These are phyloP conservation scores for Axea sp. DNA, from an alignment of 2,888 invertebrate genomes.

Conservation along the genomic window DNA sequence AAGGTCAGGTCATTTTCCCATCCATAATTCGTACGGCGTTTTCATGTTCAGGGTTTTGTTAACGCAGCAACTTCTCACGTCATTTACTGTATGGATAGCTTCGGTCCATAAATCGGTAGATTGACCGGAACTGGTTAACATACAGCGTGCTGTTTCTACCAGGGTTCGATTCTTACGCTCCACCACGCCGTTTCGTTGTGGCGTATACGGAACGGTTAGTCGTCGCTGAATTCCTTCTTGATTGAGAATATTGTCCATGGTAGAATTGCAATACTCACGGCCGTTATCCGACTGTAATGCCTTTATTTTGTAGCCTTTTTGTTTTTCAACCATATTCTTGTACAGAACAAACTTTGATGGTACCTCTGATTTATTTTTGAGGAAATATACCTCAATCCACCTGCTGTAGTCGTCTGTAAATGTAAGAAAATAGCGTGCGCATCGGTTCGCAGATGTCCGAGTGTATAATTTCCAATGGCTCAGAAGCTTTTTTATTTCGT, in stretches of 20 bases:
- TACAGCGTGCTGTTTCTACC: not conserved
- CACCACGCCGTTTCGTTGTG: not conserved
- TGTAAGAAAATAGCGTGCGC: not conserved
- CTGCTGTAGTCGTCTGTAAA: not conserved
- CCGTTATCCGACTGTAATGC: not conserved
- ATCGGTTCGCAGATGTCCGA: not conserved
- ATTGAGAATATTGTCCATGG: not conserved
- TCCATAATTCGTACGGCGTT: not conserved
- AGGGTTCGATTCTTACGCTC: not conserved
- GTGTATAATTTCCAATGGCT: not conserved
- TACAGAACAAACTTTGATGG: too few species aligned
- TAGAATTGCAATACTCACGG: not conserved
- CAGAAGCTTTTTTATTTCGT: not conserved
- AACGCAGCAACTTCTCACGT: not conserved
- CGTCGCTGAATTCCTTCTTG: not conserved
- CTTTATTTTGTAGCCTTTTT: not conserved
- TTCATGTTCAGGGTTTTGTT: not conserved
- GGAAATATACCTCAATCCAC: too few species aligned
- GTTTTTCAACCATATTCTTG: not conserved
- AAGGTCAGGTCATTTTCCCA: not conserved
- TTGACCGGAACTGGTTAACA: not conserved
- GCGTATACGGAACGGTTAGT: not conserved
- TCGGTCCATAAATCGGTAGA: slow-evolving; percentile 1
- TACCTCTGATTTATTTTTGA: too few species aligned
- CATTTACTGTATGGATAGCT: not conserved